Evolutionary conservation across 2,888 invertebrate genomes (phyloP).

Genomic region (Bellardia pandia): DNA sequence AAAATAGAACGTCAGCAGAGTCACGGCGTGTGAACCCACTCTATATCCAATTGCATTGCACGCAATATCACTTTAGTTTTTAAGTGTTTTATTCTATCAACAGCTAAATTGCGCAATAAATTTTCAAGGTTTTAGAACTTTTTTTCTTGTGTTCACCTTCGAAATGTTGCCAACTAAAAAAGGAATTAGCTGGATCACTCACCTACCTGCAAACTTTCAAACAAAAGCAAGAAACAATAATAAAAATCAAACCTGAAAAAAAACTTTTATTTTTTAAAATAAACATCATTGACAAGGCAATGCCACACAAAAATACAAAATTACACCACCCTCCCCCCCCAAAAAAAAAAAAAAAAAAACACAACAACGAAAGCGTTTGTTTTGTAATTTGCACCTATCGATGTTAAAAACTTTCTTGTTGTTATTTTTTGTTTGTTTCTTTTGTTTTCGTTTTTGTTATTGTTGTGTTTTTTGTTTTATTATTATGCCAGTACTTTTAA

Average conservation of each 20-base stretch:
- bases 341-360: constrained; percentile 21
- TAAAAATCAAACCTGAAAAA: constrained; percentile 16
- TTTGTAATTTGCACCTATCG: constrained; percentile 81
- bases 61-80: constrained; percentile 69
- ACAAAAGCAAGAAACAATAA: constrained; percentile 13
- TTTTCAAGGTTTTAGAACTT: constrained; percentile 60
- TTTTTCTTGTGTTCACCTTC: neutral
- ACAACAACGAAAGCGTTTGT: constrained; percentile 75
- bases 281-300: constrained; percentile 42
- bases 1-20: too few relatives aligned
- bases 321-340: neutral
- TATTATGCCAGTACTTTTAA: constrained; percentile 23
- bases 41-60: constrained; percentile 52
- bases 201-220: constrained; percentile 38
- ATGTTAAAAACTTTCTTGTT: constrained; percentile 75
- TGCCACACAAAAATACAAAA: constrained; percentile 48
- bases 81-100: constrained; percentile 62
- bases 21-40: too few relatives aligned
- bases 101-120: constrained; percentile 39
- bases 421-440: constrained; percentile 29
- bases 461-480: neutral
- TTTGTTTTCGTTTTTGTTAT: constrained; percentile 1
- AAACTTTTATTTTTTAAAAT: constrained; percentile 48
- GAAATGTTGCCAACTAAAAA: constrained; percentile 44
- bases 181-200: constrained; percentile 35